Evolutionary conservation across 2,797 vertebrate genomes (phyloP).

Genomic region (Microtus californicus): DNA sequence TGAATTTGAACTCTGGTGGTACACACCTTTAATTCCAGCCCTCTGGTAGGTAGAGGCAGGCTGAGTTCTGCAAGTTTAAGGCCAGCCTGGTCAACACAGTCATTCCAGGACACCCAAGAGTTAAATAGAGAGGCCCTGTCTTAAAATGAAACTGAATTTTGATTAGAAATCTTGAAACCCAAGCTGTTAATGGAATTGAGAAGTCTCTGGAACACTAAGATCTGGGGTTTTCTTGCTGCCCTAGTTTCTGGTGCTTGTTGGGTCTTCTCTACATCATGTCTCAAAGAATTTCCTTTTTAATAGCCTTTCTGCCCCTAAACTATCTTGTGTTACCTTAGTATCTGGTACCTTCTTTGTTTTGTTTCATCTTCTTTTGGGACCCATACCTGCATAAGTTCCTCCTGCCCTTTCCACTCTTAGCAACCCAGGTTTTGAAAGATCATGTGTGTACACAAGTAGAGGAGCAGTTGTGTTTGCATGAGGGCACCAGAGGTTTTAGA

Average conservation of each 20-base stretch:
- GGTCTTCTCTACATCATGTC: constrained; percentile 13
- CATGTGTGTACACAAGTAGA: neutral
- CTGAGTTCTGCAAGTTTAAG: neutral
- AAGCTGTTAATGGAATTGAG: neutral
- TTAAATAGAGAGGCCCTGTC: neutral
- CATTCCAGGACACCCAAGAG: neutral
- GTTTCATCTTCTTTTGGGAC: constrained; percentile 43
- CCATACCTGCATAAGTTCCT: constrained; percentile 18
- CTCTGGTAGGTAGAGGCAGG: neutral
- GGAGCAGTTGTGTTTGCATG: neutral
- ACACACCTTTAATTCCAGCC: neutral
- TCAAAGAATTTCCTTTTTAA: constrained; percentile 42
- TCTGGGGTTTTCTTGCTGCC: neutral
- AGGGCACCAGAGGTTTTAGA: neutral
- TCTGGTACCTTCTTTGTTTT: neutral
- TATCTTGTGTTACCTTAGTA: constrained; percentile 35
- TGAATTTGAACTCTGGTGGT: neutral
- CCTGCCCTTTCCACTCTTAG: constrained; percentile 39
- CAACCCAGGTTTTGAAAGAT: constrained; percentile 41
- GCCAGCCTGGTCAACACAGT: neutral
- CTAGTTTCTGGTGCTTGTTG: neutral
- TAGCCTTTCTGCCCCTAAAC: constrained; percentile 36
- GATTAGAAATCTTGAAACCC: constrained; percentile 53
- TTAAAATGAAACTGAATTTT: constrained; percentile 10
- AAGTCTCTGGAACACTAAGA: neutral